Evolutionary conservation across 1,140 invertebrate genomes (phyloP).

Genomic region (Homarus americanus): DNA sequence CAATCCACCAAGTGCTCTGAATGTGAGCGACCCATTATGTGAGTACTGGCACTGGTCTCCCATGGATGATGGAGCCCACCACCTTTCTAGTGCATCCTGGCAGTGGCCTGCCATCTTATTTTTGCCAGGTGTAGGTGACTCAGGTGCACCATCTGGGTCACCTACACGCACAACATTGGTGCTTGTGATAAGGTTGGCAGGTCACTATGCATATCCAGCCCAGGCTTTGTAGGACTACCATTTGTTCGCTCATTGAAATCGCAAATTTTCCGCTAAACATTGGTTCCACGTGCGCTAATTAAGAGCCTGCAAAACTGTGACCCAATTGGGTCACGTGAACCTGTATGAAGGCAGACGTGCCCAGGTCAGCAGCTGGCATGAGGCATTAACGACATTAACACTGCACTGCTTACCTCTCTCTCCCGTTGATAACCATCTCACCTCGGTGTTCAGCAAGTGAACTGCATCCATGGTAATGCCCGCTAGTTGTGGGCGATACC

Average conservation of each 20-base stretch:
- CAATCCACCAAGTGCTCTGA: constrained; percentile 82
- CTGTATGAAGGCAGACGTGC: not conserved
- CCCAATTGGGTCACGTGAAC: not conserved
- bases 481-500: not conserved
- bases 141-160: not conserved
- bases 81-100: constrained; percentile 18
- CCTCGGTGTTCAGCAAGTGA: not conserved
- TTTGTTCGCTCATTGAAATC: constrained; percentile 2
- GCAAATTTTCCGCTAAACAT: constrained; percentile 22
- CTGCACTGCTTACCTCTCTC: constrained; percentile 11
- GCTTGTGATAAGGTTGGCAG: not conserved
- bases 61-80: constrained; percentile 23
- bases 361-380: not conserved
- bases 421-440: not conserved
- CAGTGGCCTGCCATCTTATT: not conserved
- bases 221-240: constrained; percentile 50
- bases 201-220: constrained; percentile 21
- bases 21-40: constrained; percentile 88
- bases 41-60: constrained; percentile 79
- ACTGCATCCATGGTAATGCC: not conserved
- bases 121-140: not conserved
- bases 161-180: not conserved
- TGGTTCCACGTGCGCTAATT: constrained; percentile 20
- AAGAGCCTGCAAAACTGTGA: not conserved
- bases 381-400: constrained; percentile 30